phyloP scores from a whole-genome alignment of 2,888 invertebrate genomes.

The Rhorus exstirpatorius region DNA sequence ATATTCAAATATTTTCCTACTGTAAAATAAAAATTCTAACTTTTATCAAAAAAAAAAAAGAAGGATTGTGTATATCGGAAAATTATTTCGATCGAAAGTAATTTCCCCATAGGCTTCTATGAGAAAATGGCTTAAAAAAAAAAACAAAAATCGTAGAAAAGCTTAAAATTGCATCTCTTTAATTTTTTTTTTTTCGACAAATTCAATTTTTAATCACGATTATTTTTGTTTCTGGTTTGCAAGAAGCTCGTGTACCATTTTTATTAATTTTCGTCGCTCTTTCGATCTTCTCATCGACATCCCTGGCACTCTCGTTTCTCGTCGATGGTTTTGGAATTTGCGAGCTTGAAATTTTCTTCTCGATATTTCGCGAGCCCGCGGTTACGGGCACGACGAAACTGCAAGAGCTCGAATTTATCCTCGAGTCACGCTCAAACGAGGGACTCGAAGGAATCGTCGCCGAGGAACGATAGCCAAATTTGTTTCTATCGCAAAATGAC shows the following conservation, averaged over 20 bases:
- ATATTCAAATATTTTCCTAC: too few relatives aligned
- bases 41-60: too few relatives aligned
- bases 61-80: too few relatives aligned
- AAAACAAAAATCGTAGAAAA: too few relatives aligned
- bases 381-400: conserved; percentile 74
- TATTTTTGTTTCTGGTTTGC: too few relatives aligned
- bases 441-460: conserved; percentile 38
- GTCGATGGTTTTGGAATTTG: conserved; percentile 67
- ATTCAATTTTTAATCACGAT: not conserved
- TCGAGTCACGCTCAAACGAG: conserved; percentile 63
- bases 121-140: too few relatives aligned
- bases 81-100: too few relatives aligned
- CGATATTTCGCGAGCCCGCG: conserved; percentile 34
- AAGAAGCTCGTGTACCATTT: conserved; percentile 46
- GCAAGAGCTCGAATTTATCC: conserved; percentile 74
- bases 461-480: conserved; percentile 11
- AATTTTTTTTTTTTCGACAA: not conserved
- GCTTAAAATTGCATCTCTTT: too few relatives aligned
- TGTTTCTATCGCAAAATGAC: conserved; percentile 32
- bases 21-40: too few relatives aligned
- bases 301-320: conserved; percentile 22
- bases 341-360: conserved; percentile 55
- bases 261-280: conserved; percentile 36
- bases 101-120: too few relatives aligned
- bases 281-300: conserved; percentile 19